Evolutionary conservation across 2,797 vertebrate genomes (phyloP).

Genomic region (Eospalax fontanierii): DNA sequence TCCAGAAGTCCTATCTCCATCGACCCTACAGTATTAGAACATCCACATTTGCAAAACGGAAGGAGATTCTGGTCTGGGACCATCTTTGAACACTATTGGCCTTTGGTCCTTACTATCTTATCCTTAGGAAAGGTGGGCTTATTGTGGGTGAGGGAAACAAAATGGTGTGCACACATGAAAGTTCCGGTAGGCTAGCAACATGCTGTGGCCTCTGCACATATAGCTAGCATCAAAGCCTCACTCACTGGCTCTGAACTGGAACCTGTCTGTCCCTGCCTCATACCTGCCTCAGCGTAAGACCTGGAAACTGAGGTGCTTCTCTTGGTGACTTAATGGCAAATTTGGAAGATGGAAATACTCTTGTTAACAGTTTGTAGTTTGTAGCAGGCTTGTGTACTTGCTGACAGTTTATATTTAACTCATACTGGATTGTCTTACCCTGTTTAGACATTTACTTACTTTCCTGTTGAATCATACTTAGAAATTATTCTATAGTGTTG

Average conservation of each 20-base stretch:
- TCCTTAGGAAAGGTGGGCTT: background rate
- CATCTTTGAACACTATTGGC: background rate
- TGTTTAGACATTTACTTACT: background rate
- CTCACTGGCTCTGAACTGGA: background rate
- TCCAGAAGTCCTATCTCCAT: background rate
- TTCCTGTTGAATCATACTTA: slow-evolving; percentile 4
- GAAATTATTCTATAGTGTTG: background rate
- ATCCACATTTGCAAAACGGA: background rate
- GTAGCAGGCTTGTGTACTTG: background rate
- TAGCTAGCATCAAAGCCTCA: fast-evolving
- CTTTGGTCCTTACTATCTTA: background rate
- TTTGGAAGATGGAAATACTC: background rate
- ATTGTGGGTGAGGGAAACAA: fast-evolving
- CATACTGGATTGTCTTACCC: background rate
- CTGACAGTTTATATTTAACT: background rate
- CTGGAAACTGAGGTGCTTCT: background rate
- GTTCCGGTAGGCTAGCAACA: no score
- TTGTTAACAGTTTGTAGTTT: background rate
- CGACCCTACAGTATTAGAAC: background rate
- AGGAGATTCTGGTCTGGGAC: background rate
- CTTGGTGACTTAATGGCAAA: background rate
- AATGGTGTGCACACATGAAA: fast-evolving
- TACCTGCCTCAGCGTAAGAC: fast-evolving
- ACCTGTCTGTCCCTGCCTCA: background rate
- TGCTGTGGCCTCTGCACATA: fast-evolving